phyloP scores from a whole-genome alignment of 1,140 invertebrate species.

The Zaprionus ornatus region DNA sequence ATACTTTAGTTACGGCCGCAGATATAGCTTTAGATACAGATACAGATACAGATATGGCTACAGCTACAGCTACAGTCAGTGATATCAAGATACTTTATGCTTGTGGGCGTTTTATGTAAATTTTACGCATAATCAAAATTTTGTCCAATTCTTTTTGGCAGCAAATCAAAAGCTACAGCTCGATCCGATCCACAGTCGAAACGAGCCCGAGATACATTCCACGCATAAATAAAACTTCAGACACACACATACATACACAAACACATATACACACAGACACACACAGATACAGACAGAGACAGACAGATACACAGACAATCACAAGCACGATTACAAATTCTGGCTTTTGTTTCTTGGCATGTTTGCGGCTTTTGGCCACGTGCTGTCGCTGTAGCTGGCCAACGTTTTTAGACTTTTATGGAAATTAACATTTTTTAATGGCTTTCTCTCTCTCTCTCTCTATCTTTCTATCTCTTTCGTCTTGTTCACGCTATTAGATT shows the following conservation, averaged over 20 bases:
- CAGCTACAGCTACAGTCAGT: constrained; percentile 21
- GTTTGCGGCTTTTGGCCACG: constrained; percentile 71
- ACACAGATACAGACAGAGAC: not conserved
- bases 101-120: constrained; percentile 65
- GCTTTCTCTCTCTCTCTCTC: constrained; percentile 39
- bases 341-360: constrained; percentile 26
- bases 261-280: not conserved
- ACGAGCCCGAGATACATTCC: constrained; percentile 18
- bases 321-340: constrained; percentile 12
- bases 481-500: not conserved
- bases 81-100: constrained; percentile 6
- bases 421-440: constrained; percentile 80
- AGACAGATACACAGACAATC: not conserved
- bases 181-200: not conserved
- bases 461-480: not conserved
- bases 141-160: constrained; percentile 24
- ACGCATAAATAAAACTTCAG: constrained; percentile 11
- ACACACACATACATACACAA: not conserved
- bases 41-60: constrained; percentile 9
- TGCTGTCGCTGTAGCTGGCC: constrained; percentile 36
- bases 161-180: constrained; percentile 27
- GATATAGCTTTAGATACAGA: not conserved
- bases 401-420: constrained; percentile 61
- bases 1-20: not conserved
- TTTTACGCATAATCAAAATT: constrained; percentile 33